Evolutionary conservation across 2,797 vertebrate species (phyloP), one percentile per base, ranked within the genome.

Genomic region (Sylvia borin): DNA sequence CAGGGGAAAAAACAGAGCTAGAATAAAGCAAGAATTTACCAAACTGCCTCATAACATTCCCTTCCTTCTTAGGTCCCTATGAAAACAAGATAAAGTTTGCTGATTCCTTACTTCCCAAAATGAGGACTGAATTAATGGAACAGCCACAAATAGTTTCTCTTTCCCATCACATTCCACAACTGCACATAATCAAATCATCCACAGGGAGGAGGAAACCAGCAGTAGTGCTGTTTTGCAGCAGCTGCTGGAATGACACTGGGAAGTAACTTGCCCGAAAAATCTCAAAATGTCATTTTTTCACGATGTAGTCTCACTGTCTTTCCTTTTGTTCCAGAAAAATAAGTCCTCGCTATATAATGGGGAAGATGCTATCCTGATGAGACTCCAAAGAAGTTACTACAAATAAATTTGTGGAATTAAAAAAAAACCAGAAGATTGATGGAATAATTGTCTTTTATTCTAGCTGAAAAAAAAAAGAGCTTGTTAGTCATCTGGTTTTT

Each of bases 21-120:
- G 88, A 96, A 91, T 82, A 89, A 95, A 86, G 31, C 38, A 83
- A 81, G 47, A 43, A 85, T 94, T 88, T 96, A 47, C 48, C 18
- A 24, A 92, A 90, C 48, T 85, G 32, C 64, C 68, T 93, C 71
- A 77, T 89, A n/a, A 70, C 40, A 72, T 79, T 42, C 15, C 3
- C 10, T 74, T 80, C 34, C 14, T 74, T 26, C 43, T 36, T 61
- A 74, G 47, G 42, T 29, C 72, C 31, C 6, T 24, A 72, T 11
- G 11, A 85, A 90, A 94, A 58, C 58, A 91, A 92, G 90, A 85
- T 81, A 82, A 93, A 92, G 45, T 82, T 89, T 74, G 32, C 80
- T 95, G 93, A 96, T 96, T 94, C 85, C 82, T 96, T 87, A 55
- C 74, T 96, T 97, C 88, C 88, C 84, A 94, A 97, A 96, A 97